Conservation (phyloP, 2,888 invertebrate species). For the Nomada lathburiana region DNA sequence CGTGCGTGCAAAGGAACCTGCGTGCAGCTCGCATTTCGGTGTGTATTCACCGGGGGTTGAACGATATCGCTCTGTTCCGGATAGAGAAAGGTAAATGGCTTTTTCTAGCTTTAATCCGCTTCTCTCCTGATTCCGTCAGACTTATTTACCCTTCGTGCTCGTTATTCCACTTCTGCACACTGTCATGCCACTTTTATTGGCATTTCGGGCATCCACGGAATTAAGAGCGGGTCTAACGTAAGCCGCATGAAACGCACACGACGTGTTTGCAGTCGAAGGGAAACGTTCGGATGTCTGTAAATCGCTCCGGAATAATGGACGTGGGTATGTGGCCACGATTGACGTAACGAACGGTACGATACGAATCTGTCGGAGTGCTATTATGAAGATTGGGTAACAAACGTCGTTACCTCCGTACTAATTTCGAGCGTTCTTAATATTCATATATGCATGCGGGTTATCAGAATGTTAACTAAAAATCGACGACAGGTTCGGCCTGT, state of each 20-base stretch:
- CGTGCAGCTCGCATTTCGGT: constrained; percentile 55
- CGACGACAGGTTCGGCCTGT: constrained; percentile 33
- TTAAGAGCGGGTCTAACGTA: not conserved
- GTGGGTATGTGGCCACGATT: not conserved
- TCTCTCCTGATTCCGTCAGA: constrained; percentile 28
- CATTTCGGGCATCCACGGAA: not conserved
- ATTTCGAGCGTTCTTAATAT: no score
- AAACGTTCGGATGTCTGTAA: not conserved
- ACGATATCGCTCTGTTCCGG: constrained; percentile 63
- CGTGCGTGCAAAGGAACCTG: constrained; percentile 47
- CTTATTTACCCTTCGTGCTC: constrained; percentile 33
- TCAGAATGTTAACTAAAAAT: constrained; percentile 11
- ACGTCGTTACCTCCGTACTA: no score
- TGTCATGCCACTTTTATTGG: not conserved
- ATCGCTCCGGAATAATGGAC: not conserved
- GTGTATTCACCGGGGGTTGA: constrained; percentile 63
- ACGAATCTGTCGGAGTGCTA: not conserved
- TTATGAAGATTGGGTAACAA: not conserved
- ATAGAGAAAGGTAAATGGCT: constrained; percentile 57
- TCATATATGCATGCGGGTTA: not conserved
- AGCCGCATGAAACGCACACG: not conserved
- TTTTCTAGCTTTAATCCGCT: constrained; percentile 56
- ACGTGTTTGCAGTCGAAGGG: not conserved
- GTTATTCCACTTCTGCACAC: constrained; percentile 11
- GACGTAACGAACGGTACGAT: not conserved